Percentiles rank a stretch among this genome's conserved stretches.
Evolutionary conservation across 2,888 invertebrate species (phyloP).

Genomic region (Napeogenes inachia): DNA sequence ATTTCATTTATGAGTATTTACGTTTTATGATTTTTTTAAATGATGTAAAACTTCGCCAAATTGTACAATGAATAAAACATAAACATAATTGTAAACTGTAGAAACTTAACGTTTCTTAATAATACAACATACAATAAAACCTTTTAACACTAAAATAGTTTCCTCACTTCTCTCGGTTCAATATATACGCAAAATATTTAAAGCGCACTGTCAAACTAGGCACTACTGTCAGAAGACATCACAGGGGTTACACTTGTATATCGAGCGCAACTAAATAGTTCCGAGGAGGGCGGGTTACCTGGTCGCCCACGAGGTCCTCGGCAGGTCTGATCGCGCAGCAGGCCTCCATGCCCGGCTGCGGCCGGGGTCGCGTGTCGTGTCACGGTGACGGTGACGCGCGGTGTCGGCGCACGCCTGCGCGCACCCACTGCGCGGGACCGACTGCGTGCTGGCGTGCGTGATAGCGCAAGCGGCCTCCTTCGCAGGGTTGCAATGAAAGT

Average conservation of each 20-base stretch:
- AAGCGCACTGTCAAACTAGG: constrained; percentile 19
- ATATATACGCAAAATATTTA: constrained; percentile 17
- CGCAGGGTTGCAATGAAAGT: constrained; percentile 72
- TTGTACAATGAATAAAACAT: neutral
- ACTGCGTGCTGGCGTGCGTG: constrained; percentile 46
- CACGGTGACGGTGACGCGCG: constrained; percentile 28
- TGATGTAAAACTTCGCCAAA: no score
- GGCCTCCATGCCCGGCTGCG: constrained; percentile 72
- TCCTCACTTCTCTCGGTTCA: constrained; percentile 17
- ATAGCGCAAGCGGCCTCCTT: constrained; percentile 61
- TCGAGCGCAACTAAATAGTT: constrained; percentile 6
- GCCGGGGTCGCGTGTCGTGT: constrained; percentile 46
- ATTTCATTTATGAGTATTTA: no score
- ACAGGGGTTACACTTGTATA: constrained; percentile 19
- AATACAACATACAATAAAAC: neutral
- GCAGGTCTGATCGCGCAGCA: constrained; percentile 67
- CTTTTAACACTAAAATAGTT: constrained; percentile 5
- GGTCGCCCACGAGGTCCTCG: constrained; percentile 74
- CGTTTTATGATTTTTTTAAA: no score
- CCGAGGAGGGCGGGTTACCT: constrained; percentile 48
- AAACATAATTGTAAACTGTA: neutral
- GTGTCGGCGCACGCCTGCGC: constrained; percentile 39
- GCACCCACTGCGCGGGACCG: constrained; percentile 40
- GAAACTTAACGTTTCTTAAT: no score
- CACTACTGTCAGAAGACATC: constrained; percentile 18